Percentiles rank a stretch among this genome's conserved stretches.
Conservation (phyloP, 2,113 vertebrate genomes). For the Dendropsophus ebraccatus region DNA sequence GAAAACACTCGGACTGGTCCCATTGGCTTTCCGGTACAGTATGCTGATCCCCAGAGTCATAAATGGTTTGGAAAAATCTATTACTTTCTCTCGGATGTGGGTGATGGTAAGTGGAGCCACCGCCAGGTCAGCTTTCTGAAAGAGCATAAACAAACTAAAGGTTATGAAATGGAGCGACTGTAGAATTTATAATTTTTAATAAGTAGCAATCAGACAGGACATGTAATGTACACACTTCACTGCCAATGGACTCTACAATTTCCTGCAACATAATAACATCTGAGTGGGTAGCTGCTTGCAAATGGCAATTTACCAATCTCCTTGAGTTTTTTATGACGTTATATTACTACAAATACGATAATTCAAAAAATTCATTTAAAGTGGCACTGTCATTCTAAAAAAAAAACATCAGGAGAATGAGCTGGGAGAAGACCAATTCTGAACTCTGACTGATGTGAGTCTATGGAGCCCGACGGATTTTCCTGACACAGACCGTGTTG, state of each 20-base stretch:
- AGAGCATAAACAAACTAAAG: neutral
- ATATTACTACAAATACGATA: neutral
- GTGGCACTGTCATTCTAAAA: too few relatives aligned
- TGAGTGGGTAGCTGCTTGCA: neutral
- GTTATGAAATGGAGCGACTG: neutral
- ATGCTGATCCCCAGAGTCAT: constrained; percentile 98
- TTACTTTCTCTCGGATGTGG: constrained; percentile 91
- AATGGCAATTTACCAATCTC: neutral
- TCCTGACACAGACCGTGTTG: too few relatives aligned
- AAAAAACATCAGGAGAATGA: too few relatives aligned
- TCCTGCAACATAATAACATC: constrained; percentile 20
- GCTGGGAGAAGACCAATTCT: too few relatives aligned
- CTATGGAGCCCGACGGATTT: too few relatives aligned
- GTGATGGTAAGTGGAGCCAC: constrained; percentile 97
- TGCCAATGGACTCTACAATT: neutral
- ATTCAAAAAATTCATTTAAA: neutral
- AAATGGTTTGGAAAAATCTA: constrained; percentile 98
- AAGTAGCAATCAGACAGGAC: neutral
- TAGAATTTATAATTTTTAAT: neutral
- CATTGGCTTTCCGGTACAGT: constrained; percentile 92
- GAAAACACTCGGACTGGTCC: constrained; percentile 96
- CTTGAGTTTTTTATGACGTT: neutral
- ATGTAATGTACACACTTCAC: constrained; percentile 5
- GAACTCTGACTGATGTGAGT: too few relatives aligned
- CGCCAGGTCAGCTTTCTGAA: constrained; percentile 93